phyloP scores from a whole-genome alignment of 64 coral and sea anemone genomes.

The Montipora efflorescens region DNA sequence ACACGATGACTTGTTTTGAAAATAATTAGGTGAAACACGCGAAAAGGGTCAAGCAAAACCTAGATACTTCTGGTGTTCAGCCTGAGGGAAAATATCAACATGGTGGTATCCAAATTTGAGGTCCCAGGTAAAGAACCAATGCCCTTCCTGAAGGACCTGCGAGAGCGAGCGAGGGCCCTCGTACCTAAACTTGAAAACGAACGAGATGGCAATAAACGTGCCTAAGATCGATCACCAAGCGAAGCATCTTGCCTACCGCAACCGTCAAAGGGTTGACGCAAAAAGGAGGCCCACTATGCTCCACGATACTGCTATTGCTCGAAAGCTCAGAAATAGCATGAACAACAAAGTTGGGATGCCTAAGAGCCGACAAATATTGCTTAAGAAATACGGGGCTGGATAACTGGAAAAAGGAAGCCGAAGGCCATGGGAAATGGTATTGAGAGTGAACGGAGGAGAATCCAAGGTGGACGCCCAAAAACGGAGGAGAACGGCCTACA shows the following conservation, averaged over 20 bases:
- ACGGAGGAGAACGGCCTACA: neutral
- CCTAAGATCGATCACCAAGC: conserved; percentile 17
- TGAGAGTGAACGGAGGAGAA: conserved; percentile 37
- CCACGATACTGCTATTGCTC: conserved; percentile 27
- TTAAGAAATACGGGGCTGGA: conserved; percentile 8
- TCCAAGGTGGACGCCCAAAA: conserved; percentile 37
- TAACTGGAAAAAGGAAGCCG: conserved; percentile 53
- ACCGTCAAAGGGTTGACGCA: conserved; percentile 62
- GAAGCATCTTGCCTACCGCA: conserved; percentile 34
- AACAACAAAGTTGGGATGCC: conserved; percentile 36
- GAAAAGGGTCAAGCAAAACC: conserved; percentile 62
- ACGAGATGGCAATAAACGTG: conserved; percentile 54
- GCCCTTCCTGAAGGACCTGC: conserved; percentile 55
- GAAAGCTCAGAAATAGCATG: conserved; percentile 13
- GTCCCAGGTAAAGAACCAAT: conserved; percentile 67
- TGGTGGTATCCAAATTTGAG: conserved; percentile 78
- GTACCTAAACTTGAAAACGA: conserved; percentile 67
- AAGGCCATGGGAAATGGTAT: conserved; percentile 42
- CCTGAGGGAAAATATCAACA: conserved; percentile 42
- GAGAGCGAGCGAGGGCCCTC: neutral
- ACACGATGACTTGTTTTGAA: neutral
- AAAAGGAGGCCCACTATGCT: conserved; percentile 18
- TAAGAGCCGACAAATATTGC: conserved; percentile 32
- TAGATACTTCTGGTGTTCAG: conserved; percentile 69
- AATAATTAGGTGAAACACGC: conserved; percentile 27